Base-by-base conservation (phyloP, 2,888 invertebrate species). In the Pseudococcus longispinus region DNA sequence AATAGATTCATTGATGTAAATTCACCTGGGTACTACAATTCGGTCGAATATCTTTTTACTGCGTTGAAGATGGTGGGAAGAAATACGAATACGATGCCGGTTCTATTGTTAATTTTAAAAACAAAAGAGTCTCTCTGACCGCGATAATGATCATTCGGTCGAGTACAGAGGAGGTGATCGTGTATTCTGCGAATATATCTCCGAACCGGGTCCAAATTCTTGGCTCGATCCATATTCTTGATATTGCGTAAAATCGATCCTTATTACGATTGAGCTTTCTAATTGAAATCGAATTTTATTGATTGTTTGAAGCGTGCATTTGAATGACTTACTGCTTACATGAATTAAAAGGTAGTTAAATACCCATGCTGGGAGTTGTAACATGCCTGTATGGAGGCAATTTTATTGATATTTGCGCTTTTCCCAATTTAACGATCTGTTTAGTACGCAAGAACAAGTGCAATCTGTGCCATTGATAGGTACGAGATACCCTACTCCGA, bases 31-130 rank as follows among this genome's bases (percentile, higher is more conserved):
- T n/a, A n/a, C 55, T 23, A 9, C 77, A 80, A 80, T 80, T 80
- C 23, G 77, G 77, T 37, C 42, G 77, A 80, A 83, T 83, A 26
- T 83, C 29, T 44, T 5, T 84, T 55, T 70, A 42, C 23, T 11
- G 32, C 13, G 55, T 2, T 37, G 8, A 8, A 60, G 65, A 70
- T 70, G 65, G 70, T 85, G 85, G 46, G 85, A 85, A 84, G 29
- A 84, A 26, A 29, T 55, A 60, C 60, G 29, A 60, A 84, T 32
- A 23, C 42, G 51, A 1, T 26, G 44, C 37, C 1, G 1, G 44
- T 85, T 70, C 65, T 70, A 85, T 85, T 85, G 85, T 85, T 85
- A 85, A 70, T 70, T 42, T 84, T 20, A 42, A 42, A 85, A 85
- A 85, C 85, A 85, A 85, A 85, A 70, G 70, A 70, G 9, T 55